phyloP scores from a whole-genome alignment of 2,113 vertebrate species.

The Rhinogobius similis region DNA sequence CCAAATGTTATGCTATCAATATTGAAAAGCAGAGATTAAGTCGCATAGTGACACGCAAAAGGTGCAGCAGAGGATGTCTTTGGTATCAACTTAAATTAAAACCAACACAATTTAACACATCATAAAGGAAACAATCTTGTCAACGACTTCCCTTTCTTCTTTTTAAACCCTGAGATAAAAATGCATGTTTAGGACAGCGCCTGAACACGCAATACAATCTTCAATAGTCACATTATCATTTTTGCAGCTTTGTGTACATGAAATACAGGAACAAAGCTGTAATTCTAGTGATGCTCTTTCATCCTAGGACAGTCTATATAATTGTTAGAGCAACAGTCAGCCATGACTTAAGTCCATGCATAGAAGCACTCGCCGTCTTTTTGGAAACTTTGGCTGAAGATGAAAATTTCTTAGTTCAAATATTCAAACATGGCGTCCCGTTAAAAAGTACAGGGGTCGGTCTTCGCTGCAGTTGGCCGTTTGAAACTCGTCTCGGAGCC shows the following conservation, averaged over 20 bases:
- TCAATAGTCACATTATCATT: constrained; percentile 49
- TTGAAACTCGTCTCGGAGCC: constrained; percentile 96
- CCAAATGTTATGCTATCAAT: background rate
- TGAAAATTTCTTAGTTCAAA: background rate
- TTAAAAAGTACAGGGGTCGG: constrained; percentile 94
- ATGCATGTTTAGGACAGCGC: constrained; percentile 47
- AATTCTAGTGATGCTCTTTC: constrained; percentile 22
- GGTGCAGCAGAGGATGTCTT: constrained; percentile 58
- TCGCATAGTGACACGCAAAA: constrained; percentile 25
- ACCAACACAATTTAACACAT: constrained; percentile 21
- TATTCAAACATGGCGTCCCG: constrained; percentile 89
- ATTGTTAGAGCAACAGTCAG: constrained; percentile 19
- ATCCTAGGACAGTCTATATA: constrained; percentile 19
- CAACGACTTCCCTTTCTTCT: constrained; percentile 25
- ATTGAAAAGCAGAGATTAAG: constrained; percentile 28
- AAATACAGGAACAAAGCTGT: constrained; percentile 32
- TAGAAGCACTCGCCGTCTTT: constrained; percentile 20
- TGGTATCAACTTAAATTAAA: constrained; percentile 55
- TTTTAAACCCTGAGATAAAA: constrained; percentile 77
- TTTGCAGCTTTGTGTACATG: constrained; percentile 22
- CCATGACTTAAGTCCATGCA: background rate
- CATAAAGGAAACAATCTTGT: constrained; percentile 25
- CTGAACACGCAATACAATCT: constrained; percentile 57
- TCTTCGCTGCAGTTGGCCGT: constrained; percentile 97
- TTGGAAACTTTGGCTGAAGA: constrained; percentile 19